Conservation (phyloP, 2,113 vertebrate genomes). For the Eonycteris spelaea region DNA sequence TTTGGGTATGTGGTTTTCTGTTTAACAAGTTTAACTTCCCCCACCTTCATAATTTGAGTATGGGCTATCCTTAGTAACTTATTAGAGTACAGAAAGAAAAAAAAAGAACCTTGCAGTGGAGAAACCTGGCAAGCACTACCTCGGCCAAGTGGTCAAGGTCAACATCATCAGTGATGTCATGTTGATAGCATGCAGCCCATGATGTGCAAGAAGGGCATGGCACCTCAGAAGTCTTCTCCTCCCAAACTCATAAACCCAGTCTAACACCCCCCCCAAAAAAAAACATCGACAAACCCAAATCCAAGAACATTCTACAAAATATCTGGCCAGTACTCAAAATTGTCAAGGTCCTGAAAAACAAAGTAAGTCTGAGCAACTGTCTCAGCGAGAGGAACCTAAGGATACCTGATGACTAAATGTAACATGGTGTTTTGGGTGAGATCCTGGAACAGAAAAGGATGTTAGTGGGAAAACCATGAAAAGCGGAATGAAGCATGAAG, state of each 20-base stretch:
- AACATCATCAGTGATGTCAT: not conserved
- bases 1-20: not conserved
- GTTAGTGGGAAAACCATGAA: not conserved
- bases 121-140: not conserved
- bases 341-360: not conserved
- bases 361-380: not conserved
- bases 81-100: not conserved
- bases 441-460: not conserved
- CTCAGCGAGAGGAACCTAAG: not conserved
- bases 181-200: not conserved
- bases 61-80: not conserved
- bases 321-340: not conserved
- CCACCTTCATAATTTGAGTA: rapidly evolving
- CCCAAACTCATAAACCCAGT: not conserved
- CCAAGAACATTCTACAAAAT: not conserved
- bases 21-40: too few relatives aligned
- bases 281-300: not conserved
- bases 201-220: not conserved
- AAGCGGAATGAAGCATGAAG: not conserved
- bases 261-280: not conserved
- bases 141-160: not conserved
- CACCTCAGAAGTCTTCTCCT: not conserved
- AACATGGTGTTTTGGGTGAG: not conserved
- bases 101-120: not conserved
- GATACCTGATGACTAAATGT: not conserved